A percentile compares a stretch with the other conserved stretches of the same genome.
Conservation (phyloP, 1,140 invertebrate species). For the Probaryconus sp. region DNA sequence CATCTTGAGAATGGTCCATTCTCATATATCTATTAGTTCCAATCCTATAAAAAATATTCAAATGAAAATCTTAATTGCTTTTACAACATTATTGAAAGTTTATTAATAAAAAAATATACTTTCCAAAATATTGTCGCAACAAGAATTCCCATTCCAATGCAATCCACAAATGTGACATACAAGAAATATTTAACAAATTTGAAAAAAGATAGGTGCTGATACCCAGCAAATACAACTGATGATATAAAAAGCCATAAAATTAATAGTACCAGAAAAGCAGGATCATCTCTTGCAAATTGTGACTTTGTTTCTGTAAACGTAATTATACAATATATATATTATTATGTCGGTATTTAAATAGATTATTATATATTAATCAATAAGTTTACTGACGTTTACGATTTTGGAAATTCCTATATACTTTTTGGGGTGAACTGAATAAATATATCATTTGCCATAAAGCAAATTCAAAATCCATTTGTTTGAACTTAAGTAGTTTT, state of each 20-base stretch:
- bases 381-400: slow-evolving; percentile 91
- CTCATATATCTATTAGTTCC: slow-evolving; percentile 93
- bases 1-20: slow-evolving; percentile 85
- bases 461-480: slow-evolving; percentile 99
- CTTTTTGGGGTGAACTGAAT: slow-evolving; percentile 97
- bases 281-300: slow-evolving; percentile 99
- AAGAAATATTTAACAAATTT: slow-evolving; percentile 92
- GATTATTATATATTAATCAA: background rate
- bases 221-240: slow-evolving; percentile 92
- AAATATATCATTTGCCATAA: slow-evolving; percentile 99
- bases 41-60: slow-evolving; percentile 83
- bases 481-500: slow-evolving; percentile 94
- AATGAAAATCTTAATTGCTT: slow-evolving; percentile 3
- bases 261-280: slow-evolving; percentile 97
- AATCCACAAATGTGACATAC: slow-evolving; percentile 97
- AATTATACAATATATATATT: slow-evolving; percentile 7
- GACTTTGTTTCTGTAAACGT: slow-evolving; percentile 92
- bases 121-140: slow-evolving; percentile 95
- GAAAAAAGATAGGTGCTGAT: slow-evolving; percentile 85
- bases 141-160: slow-evolving; percentile 91
- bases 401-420: slow-evolving; percentile 98
- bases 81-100: no score
- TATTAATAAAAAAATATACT: no score
- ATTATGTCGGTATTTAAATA: background rate
- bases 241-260: slow-evolving; percentile 92